Percentiles rank a stretch among this genome's conserved stretches.
These are phyloP conservation scores for Recurvirostra avosetta DNA, from an alignment of 2,113 vertebrate species.

Conservation along the genomic window DNA sequence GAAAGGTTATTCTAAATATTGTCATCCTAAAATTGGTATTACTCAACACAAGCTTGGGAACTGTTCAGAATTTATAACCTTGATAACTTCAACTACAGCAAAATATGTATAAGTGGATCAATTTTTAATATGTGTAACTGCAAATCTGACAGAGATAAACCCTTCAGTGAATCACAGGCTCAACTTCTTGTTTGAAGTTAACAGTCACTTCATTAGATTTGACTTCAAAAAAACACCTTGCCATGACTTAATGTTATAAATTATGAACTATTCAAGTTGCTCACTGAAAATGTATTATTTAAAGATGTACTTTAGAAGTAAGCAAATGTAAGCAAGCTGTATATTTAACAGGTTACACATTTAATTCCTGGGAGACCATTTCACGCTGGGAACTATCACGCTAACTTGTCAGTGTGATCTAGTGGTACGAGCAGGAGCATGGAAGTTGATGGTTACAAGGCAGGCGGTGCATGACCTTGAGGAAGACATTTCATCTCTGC, in stretches of 20 bases:
- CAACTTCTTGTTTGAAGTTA: conserved; percentile 4
- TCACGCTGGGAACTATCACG: not conserved
- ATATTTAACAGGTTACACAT: not conserved
- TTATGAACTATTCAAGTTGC: not conserved
- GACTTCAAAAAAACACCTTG: not conserved
- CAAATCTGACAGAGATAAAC: conserved; percentile 42
- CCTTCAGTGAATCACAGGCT: not conserved
- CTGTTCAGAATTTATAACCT: conserved; percentile 17
- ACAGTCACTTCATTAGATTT: conserved; percentile 18
- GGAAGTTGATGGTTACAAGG: not conserved
- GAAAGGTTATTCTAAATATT: not conserved
- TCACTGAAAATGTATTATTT: not conserved
- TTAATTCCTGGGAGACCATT: not conserved
- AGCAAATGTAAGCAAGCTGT: not conserved
- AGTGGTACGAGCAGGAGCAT: not conserved
- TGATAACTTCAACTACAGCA: not conserved
- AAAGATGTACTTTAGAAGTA: not conserved
- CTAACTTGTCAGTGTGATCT: not conserved
- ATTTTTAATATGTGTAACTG: conserved; percentile 24
- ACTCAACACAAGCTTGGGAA: not conserved
- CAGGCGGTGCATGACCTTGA: not conserved
- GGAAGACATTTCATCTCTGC: not conserved
- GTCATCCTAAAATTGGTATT: not conserved
- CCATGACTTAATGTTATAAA: not conserved
- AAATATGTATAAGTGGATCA: not conserved